phyloP scores from a whole-genome alignment of 2,888 invertebrate genomes.

The Drosophila diplacantha region DNA sequence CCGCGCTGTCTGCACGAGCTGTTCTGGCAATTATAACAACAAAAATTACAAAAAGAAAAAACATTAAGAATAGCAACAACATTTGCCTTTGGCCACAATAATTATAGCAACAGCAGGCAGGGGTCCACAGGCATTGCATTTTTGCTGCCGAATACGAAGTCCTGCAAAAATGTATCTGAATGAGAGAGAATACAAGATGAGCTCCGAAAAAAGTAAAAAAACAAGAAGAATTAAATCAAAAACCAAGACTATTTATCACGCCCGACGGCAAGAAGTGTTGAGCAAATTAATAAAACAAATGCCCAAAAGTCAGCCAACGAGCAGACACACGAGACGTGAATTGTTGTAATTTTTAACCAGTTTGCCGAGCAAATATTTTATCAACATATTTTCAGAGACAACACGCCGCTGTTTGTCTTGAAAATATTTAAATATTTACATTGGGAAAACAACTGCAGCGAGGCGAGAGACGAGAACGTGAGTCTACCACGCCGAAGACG shows the following conservation, averaged over 20 bases:
- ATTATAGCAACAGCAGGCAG: slow-evolving; percentile 59
- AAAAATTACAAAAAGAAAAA: slow-evolving; percentile 26
- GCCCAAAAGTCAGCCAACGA: slow-evolving; percentile 57
- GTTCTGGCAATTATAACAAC: slow-evolving; percentile 49
- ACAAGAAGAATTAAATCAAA: not conserved
- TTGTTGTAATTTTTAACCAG: slow-evolving; percentile 73
- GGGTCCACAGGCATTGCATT: slow-evolving; percentile 53
- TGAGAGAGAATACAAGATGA: slow-evolving; percentile 1
- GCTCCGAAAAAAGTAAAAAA: not conserved
- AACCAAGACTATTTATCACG: slow-evolving; percentile 45
- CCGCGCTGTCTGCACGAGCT: slow-evolving; percentile 65
- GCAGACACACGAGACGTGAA: slow-evolving; percentile 28
- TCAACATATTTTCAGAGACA: slow-evolving; percentile 76
- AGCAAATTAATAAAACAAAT: slow-evolving; percentile 67
- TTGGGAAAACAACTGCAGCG: slow-evolving; percentile 70
- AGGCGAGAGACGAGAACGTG: slow-evolving; percentile 29
- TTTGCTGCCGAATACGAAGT: no score
- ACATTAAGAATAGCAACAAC: slow-evolving; percentile 8
- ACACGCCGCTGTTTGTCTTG: slow-evolving; percentile 75
- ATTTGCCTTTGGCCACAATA: slow-evolving; percentile 46
- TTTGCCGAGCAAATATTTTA: slow-evolving; percentile 73
- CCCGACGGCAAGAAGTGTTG: slow-evolving; percentile 57
- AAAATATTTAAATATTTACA: slow-evolving; percentile 78
- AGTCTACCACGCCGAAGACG: slow-evolving; percentile 35
- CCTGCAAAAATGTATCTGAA: slow-evolving; percentile 51